phyloP scores from a whole-genome alignment of 2,797 vertebrate genomes.

The Neosalanx taihuensis region DNA sequence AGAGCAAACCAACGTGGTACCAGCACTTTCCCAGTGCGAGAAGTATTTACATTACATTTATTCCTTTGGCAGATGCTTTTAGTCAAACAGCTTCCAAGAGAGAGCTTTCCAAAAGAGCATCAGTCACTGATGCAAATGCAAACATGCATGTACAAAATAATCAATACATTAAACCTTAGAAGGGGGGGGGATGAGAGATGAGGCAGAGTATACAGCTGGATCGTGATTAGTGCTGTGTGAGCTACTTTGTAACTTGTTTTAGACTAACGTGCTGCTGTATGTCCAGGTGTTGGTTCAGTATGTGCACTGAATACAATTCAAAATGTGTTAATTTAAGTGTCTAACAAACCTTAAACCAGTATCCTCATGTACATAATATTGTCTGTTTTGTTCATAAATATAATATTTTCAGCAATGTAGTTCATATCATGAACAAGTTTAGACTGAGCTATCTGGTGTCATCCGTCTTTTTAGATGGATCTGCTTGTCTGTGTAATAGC shows the following conservation, averaged over 20 bases:
- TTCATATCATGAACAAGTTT: too few species aligned
- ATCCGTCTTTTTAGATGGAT: too few species aligned
- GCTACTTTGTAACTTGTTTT: neutral
- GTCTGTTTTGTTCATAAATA: neutral
- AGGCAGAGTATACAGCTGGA: constrained; percentile 8
- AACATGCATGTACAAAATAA: constrained; percentile 30
- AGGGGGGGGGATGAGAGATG: constrained; percentile 50
- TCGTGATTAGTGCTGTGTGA: neutral
- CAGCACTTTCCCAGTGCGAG: constrained; percentile 17
- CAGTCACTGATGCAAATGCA: constrained; percentile 11
- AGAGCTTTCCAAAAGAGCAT: too few species aligned
- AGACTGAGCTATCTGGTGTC: too few species aligned
- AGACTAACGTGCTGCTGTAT: constrained; percentile 49
- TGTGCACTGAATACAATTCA: neutral
- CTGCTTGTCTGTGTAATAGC: neutral
- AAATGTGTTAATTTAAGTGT: neutral
- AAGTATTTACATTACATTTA: neutral
- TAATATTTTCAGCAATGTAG: neutral
- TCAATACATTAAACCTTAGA: constrained; percentile 31
- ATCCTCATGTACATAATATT: neutral
- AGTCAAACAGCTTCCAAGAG: too few species aligned
- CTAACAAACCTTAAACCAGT: neutral
- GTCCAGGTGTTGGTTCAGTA: neutral
- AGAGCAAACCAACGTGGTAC: constrained; percentile 45
- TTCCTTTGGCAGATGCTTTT: too few species aligned